Percentiles rank a stretch among this genome's conserved stretches.
These are phyloP conservation scores for Blera fallax DNA, from an alignment of 2,888 invertebrate species.

Conservation along the genomic window DNA sequence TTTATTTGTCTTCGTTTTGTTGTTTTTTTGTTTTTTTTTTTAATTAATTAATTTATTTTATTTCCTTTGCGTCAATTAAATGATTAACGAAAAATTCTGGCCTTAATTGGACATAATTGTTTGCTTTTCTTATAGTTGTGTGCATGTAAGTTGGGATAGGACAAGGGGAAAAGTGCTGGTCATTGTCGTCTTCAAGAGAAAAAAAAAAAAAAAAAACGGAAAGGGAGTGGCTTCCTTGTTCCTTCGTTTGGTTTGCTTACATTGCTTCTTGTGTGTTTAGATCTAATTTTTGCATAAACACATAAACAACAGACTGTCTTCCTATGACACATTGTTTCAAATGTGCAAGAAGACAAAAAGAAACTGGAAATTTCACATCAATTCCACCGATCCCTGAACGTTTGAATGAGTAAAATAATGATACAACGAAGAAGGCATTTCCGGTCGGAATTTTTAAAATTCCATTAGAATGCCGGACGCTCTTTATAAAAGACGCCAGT, in stretches of 20 bases:
- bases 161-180: too few species aligned
- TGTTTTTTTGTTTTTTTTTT: not conserved
- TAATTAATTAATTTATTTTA: not conserved
- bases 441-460: too few species aligned
- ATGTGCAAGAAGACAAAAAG: too few species aligned
- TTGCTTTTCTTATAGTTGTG: not conserved
- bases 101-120: not conserved
- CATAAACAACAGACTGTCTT: too few species aligned
- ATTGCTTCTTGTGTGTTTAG: not conserved
- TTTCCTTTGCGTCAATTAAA: not conserved
- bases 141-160: not conserved
- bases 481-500: too few species aligned
- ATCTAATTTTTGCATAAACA: not conserved
- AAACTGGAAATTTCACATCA: too few species aligned
- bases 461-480: too few species aligned
- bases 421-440: too few species aligned
- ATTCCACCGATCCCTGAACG: too few species aligned
- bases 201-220: too few species aligned
- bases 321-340: too few species aligned
- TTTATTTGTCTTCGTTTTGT: slow-evolving; percentile 5
- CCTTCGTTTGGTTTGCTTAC: not conserved
- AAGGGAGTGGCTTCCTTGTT: slow-evolving; percentile 40
- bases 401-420: too few species aligned
- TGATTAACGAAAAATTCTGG: not conserved
- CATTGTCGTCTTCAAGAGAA: not conserved